Conservation (phyloP, 2,113 vertebrate genomes). For the Steatornis caripensis region DNA sequence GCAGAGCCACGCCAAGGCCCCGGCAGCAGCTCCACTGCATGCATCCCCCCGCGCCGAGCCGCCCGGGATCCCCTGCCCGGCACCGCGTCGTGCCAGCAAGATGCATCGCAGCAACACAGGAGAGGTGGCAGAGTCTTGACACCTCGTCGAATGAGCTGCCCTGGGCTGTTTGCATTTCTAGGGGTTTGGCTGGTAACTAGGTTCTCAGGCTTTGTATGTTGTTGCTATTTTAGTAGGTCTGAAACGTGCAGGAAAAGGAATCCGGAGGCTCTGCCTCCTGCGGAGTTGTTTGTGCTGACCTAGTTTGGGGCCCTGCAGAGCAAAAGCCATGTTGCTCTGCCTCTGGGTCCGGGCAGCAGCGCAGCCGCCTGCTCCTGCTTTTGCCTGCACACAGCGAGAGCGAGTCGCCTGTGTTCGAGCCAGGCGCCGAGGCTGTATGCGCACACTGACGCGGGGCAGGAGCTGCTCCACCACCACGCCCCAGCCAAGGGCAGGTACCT, state of each 20-base stretch:
- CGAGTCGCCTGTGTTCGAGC: fast-evolving
- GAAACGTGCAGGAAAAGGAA: slow-evolving; percentile 39
- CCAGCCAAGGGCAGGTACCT: not conserved
- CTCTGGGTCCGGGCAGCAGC: fast-evolving
- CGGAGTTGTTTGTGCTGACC: slow-evolving; percentile 29
- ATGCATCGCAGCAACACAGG: not conserved
- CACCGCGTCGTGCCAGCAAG: not conserved
- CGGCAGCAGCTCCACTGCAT: not conserved
- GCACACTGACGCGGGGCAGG: fast-evolving
- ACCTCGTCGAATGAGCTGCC: not conserved
- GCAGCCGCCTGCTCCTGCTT: not conserved
- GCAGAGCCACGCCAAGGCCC: not conserved
- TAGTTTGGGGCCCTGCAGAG: not conserved
- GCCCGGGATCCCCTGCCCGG: not conserved
- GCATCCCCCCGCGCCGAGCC: not conserved
- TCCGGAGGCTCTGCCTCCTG: slow-evolving; percentile 18
- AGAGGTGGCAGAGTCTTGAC: not conserved
- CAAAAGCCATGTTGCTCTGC: not conserved
- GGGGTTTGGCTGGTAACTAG: not conserved
- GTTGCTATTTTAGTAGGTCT: slow-evolving; percentile 26
- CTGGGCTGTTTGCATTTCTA: not conserved
- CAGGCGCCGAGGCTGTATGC: not conserved
- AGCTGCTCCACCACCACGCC: not conserved
- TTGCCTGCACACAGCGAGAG: fast-evolving
- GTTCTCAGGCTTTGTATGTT: slow-evolving; percentile 33